These are phyloP conservation scores for Eupithecia insigniata DNA, from an alignment of 2,888 invertebrate species.

Conservation along the genomic window DNA sequence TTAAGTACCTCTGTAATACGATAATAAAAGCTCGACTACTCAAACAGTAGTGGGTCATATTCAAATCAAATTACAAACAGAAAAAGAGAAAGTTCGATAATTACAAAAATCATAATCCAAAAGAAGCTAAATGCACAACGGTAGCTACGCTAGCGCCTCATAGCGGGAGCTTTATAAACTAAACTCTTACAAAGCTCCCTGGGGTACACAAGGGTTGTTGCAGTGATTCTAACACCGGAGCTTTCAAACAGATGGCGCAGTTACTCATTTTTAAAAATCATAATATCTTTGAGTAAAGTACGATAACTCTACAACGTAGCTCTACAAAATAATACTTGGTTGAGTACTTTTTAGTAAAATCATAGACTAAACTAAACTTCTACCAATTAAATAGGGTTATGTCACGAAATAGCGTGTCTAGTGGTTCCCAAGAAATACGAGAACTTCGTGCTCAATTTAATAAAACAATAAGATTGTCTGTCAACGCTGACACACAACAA, in stretches of 20 bases:
- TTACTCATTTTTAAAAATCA: background rate
- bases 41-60: background rate
- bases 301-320: too few relatives aligned
- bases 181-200: slow-evolving; percentile 51
- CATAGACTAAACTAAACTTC: too few relatives aligned
- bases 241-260: slow-evolving; percentile 57
- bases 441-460: slow-evolving; percentile 40
- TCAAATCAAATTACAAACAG: background rate
- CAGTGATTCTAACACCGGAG: slow-evolving; percentile 43
- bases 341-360: too few relatives aligned
- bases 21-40: background rate
- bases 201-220: slow-evolving; percentile 42
- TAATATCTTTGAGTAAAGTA: too few relatives aligned
- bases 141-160: slow-evolving; percentile 47
- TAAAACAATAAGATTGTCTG: slow-evolving; percentile 53
- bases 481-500: slow-evolving; percentile 51
- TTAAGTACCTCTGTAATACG: background rate
- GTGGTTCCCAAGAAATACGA: slow-evolving; percentile 23
- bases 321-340: too few relatives aligned
- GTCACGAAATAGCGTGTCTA: background rate
- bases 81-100: background rate
- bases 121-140: slow-evolving; percentile 11
- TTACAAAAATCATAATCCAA: background rate
- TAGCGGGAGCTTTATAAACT: slow-evolving; percentile 41
- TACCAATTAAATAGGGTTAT: background rate